Evolutionary conservation across 2,888 invertebrate genomes (phyloP).

Genomic region (Glyphotaelius pellucidus): DNA sequence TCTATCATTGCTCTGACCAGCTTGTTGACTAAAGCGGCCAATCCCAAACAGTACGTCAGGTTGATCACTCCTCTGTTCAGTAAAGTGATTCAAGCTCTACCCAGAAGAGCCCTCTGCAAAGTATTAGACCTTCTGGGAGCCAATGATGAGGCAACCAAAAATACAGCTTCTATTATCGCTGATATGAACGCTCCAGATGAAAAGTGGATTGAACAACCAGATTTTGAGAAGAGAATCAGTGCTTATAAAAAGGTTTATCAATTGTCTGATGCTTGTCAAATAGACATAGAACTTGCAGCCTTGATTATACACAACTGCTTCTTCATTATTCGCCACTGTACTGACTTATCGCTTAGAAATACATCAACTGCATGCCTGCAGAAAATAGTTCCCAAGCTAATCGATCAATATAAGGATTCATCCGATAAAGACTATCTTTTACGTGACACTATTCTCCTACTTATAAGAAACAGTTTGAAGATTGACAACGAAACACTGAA

Average conservation of each 20-base stretch:
- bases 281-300: constrained; percentile 82
- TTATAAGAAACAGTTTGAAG: constrained; percentile 85
- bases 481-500: constrained; percentile 84
- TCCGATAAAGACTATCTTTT: constrained; percentile 83
- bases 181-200: constrained; percentile 93
- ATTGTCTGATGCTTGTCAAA: constrained; percentile 73
- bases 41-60: constrained; percentile 82
- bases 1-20: constrained; percentile 86
- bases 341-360: constrained; percentile 90
- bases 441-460: constrained; percentile 84
- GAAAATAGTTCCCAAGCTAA: constrained; percentile 81
- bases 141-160: constrained; percentile 73
- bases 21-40: constrained; percentile 82
- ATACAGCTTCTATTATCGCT: constrained; percentile 77
- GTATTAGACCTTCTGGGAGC: constrained; percentile 79
- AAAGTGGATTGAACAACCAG: constrained; percentile 95
- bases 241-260: constrained; percentile 84
- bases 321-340: constrained; percentile 85
- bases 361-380: constrained; percentile 86
- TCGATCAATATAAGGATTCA: constrained; percentile 76
- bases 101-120: constrained; percentile 83
- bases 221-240: constrained; percentile 88
- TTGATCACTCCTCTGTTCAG: constrained; percentile 85
- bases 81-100: constrained; percentile 80
- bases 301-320: constrained; percentile 90